These are phyloP conservation scores for Narcine bancroftii DNA, from an alignment of 2,113 vertebrate species.

Conservation along the genomic window DNA sequence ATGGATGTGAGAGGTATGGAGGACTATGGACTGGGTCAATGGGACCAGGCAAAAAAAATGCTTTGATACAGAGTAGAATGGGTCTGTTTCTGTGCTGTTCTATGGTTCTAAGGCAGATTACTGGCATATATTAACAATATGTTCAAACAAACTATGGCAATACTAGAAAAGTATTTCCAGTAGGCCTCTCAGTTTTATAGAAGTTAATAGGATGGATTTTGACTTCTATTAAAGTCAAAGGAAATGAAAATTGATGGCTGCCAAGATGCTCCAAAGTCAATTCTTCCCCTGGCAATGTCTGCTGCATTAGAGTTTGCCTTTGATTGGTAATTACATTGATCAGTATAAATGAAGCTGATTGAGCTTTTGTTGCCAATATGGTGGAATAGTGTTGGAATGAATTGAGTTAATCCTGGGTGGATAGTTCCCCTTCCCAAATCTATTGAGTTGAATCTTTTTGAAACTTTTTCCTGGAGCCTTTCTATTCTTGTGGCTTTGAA, in stretches of 20 bases:
- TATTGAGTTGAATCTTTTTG: not conserved
- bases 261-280: not conserved
- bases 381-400: not conserved
- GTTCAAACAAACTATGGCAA: not conserved
- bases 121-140: not conserved
- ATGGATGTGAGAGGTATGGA: too few species aligned
- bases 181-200: not conserved
- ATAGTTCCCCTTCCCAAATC: not conserved
- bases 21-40: too few species aligned
- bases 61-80: too few species aligned
- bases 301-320: not conserved
- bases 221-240: not conserved
- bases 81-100: too few species aligned
- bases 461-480: not conserved
- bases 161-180: not conserved
- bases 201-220: not conserved
- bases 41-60: too few species aligned
- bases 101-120: too few species aligned
- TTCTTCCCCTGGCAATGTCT: not conserved
- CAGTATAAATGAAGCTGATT: not conserved
- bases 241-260: not conserved
- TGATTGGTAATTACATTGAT: not conserved
- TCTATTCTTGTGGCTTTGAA: too few species aligned
- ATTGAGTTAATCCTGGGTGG: not conserved
- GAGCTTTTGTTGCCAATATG: not conserved